Percentiles rank a stretch among this genome's conserved stretches.
Conservation (phyloP, 1,140 invertebrate genomes). For the Trichonephila clavipes region DNA sequence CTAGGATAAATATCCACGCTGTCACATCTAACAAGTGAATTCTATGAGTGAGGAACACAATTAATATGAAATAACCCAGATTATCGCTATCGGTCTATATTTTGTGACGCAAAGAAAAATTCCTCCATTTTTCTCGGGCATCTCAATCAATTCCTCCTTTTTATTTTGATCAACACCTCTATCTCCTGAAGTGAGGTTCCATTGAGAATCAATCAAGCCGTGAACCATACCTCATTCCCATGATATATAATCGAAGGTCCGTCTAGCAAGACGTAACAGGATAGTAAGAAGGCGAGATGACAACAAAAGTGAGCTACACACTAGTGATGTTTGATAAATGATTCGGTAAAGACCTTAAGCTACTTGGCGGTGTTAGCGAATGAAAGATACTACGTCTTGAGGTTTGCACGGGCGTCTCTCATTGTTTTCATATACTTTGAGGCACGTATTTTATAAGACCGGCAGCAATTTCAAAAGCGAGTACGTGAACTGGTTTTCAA, state of each 20-base stretch:
- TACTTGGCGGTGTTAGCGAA: constrained; percentile 22
- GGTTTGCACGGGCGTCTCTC: background rate
- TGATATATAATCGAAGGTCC: background rate
- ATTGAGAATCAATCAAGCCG: constrained; percentile 39
- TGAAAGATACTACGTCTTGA: background rate
- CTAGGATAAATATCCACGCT: too few species aligned
- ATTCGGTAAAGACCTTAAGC: constrained; percentile 37
- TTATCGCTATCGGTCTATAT: too few species aligned
- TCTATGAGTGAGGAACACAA: too few species aligned
- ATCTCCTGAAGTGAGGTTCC: background rate
- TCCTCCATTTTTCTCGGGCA: background rate
- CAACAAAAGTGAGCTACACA: background rate
- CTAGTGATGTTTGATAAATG: constrained; percentile 32
- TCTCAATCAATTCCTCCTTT: background rate
- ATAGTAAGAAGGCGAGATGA: constrained; percentile 6
- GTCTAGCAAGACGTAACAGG: constrained; percentile 14
- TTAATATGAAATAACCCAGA: too few species aligned
- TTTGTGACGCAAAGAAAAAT: too few species aligned
- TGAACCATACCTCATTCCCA: background rate
- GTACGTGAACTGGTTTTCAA: constrained; percentile 25
- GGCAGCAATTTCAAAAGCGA: constrained; percentile 11
- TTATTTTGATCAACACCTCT: background rate
- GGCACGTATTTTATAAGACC: constrained; percentile 46
- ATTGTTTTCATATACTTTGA: constrained; percentile 24
- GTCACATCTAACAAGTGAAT: too few species aligned